Evolutionary conservation across 2,888 invertebrate genomes (phyloP), one percentile per base, ranked within the genome.

Genomic region (Amiota mariae): DNA sequence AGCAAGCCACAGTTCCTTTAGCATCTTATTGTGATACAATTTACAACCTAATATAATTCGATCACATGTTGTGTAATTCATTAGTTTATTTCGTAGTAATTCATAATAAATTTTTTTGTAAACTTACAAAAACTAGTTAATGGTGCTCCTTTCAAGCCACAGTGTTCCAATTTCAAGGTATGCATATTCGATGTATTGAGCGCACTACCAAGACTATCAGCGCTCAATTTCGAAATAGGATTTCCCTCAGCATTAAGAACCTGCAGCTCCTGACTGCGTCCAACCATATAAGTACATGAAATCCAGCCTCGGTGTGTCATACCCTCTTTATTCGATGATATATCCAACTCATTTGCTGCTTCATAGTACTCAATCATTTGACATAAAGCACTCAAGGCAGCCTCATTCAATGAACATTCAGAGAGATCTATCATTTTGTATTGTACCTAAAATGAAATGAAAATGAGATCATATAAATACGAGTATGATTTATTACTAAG

Each of bases 341-440:
- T 93, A 87, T 95, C 94, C 76, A 97, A 90, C 79, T 93, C 92
- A 77, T 92, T 91, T 1, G 95, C 93, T 63, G 96, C 95, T 88
- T 97, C 97, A 89, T 97, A 97, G 89, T 95, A 97, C 88, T 97
- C 97, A 77, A 97, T 92, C 95, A 97, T 97, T 89, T 97, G 97
- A 88, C 96, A 97, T 72, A 97, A 89, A 61, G 96, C 94, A 81
- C 95, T 94, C 59, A 94, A 92, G 75, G 92, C 91, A 91, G 92
- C 89, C 81, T 90, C 90, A 68, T 86, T 85, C 72, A 90, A 78
- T 12, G 87, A 84, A 79, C 90, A 90, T 20, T 87, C 86, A 18
- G 90, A 89, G 63, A 90, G 76, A 82, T 90, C 90, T 70, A 90
- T 88, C 13, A 81, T 74, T 80, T 89, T 88, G 78, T 90, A 90